phyloP scores from a whole-genome alignment of 2,113 vertebrate species.

The Clarias magur region DNA sequence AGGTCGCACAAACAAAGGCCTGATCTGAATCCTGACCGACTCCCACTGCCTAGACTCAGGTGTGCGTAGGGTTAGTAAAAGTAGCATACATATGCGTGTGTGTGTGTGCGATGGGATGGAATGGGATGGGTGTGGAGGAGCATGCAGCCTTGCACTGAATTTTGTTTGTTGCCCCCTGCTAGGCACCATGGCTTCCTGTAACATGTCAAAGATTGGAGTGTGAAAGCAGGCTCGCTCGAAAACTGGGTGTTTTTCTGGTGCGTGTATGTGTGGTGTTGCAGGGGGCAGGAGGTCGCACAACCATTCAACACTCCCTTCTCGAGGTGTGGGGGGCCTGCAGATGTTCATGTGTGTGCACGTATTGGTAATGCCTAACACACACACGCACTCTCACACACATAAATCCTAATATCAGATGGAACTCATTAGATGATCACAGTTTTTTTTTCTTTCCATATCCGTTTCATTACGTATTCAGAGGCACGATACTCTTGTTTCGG shows the following conservation, averaged over 20 bases:
- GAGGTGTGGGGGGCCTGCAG: conserved; percentile 80
- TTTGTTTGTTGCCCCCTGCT: conserved; percentile 89
- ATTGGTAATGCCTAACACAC: conserved; percentile 72
- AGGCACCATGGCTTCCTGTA: conserved; percentile 89
- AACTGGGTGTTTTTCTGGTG: conserved; percentile 49
- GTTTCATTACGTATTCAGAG: conserved; percentile 96
- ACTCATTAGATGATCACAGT: conserved; percentile 90
- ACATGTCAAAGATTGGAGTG: conserved; percentile 96
- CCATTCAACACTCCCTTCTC: conserved; percentile 82
- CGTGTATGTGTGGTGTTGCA: conserved; percentile 68
- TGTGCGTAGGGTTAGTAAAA: conserved; percentile 76
- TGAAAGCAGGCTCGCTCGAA: conserved; percentile 75
- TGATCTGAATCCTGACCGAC: conserved; percentile 81
- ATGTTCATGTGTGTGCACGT: conserved; percentile 84
- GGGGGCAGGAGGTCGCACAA: conserved; percentile 96
- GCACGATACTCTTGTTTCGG: conserved; percentile 85
- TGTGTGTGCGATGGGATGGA: conserved; percentile 36
- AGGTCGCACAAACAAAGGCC: conserved; percentile 88
- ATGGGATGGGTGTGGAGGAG: conserved; percentile 50
- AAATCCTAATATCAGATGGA: conserved; percentile 80
- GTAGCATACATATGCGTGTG: conserved; percentile 48
- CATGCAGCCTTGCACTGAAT: conserved; percentile 78
- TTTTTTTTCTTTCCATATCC: conserved; percentile 76
- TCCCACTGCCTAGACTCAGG: conserved; percentile 80
- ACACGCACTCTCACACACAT: conserved; percentile 64